These are phyloP conservation scores for Myrmecophaga tridactyla DNA, from an alignment of 2,113 vertebrate species.

Conservation along the genomic window DNA sequence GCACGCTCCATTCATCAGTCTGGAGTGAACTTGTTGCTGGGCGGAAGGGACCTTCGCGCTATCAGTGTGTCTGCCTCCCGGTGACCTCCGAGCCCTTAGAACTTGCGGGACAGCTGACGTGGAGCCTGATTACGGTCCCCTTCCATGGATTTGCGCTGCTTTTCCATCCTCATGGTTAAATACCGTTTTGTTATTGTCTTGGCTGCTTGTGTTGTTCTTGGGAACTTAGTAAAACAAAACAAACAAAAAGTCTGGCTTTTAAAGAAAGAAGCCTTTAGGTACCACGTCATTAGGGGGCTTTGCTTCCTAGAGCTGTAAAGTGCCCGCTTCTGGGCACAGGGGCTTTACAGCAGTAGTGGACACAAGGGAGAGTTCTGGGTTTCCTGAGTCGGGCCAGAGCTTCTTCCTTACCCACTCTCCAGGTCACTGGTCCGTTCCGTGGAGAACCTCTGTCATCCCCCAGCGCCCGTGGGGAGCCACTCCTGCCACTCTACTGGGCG, in stretches of 20 bases:
- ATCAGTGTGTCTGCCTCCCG: no score
- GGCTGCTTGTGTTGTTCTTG: not conserved
- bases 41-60: no score
- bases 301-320: not conserved
- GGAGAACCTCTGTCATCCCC: not conserved
- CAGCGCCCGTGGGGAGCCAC: not conserved
- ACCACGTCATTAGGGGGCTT: not conserved
- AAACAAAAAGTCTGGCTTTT: not conserved
- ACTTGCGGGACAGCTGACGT: no score
- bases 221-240: not conserved
- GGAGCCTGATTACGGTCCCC: no score
- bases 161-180: not conserved
- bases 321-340: no score
- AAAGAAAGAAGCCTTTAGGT: not conserved
- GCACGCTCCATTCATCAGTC: no score
- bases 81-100: no score
- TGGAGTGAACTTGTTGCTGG: not conserved
- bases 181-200: not conserved
- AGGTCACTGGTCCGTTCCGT: no score
- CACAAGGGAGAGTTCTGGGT: not conserved
- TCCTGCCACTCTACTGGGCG: no score
- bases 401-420: no score
- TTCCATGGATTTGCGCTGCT: accelerated
- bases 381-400: not conserved
- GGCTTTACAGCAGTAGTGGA: not conserved